Evolutionary conservation across 2,888 invertebrate species (phyloP).

Genomic region (Hyposoter didymator): DNA sequence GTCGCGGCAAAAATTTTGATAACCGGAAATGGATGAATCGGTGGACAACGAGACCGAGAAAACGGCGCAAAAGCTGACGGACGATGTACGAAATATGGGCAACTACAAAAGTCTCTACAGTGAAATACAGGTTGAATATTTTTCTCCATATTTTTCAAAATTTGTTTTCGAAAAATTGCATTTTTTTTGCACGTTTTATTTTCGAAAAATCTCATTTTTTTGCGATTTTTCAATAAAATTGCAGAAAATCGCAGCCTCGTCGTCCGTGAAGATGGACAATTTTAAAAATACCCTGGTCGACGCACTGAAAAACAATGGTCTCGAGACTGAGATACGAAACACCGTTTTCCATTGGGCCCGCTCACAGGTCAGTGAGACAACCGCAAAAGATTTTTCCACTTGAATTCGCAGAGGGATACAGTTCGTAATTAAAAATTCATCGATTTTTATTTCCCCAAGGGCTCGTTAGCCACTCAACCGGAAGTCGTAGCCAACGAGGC

Average conservation of each 20-base stretch:
- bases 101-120: conserved; percentile 91
- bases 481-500: conserved; percentile 61
- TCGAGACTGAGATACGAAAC: conserved; percentile 93
- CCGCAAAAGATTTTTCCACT: neutral
- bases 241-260: conserved; percentile 92
- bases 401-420: neutral
- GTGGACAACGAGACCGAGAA: conserved; percentile 89
- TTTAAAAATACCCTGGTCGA: conserved; percentile 91
- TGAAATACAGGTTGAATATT: conserved; percentile 90
- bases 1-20: neutral
- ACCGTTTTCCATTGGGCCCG: conserved; percentile 93
- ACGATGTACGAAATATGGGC: conserved; percentile 91
- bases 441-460: conserved; percentile 64
- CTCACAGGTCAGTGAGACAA: conserved; percentile 81
- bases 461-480: conserved; percentile 69
- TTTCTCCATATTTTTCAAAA: neutral
- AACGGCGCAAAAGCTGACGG: conserved; percentile 91
- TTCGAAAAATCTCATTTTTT: neutral
- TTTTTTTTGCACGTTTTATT: no score
- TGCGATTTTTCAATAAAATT: conserved; percentile 71
- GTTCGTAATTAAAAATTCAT: neutral
- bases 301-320: conserved; percentile 91
- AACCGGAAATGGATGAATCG: conserved; percentile 76
- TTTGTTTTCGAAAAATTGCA: neutral
- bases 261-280: conserved; percentile 91